Evolutionary conservation across 2,797 vertebrate genomes (phyloP), one percentile per base, ranked within the genome.

Genomic region (Darevskia nairensis): DNA sequence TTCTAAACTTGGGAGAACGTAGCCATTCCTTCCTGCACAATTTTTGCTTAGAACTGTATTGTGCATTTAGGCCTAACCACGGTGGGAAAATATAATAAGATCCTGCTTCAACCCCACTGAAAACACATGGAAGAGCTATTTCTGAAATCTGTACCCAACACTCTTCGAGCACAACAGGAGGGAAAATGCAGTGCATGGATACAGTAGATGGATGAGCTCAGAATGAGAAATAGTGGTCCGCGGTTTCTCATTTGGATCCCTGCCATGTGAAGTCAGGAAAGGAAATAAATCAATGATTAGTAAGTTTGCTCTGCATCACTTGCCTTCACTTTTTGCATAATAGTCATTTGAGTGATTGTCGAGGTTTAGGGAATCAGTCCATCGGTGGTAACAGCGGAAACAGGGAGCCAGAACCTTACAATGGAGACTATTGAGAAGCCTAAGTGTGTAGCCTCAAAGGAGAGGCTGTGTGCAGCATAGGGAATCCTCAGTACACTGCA

Each of bases 271-370:
- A 93, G 88, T 94, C 91, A 86, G 23, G 0, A 6, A 90, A 90
- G 88, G 83, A 92, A 93, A 94, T 94, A 91, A 94, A 94, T 96
- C 94, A 94, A 76, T 84, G 92, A 83, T 84, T 87, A 91, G 90
- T 0, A 68, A 92, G 84, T 91, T 84, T 88, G 44, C 0, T 83
- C 91, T 1, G 35, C 91, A 89, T 87, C 66, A 46, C 90, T 93
- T 94, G 93, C 91, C 93, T 82, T 90, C n/a, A 88, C 84, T 92
- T 94, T 87, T 91, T 90, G 76, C 46, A 85, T 90, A 9, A 2
- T 8, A 39, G 75, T 90, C 92, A 76, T 11, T 89, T 90, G 66
- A 75, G 84, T n/a, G 85, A 32, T 88, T 75, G 84, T 93, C 86
- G 90, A 91, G 88, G 86, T 89, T 68, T 85, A 3, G 35, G 35